Evolutionary conservation across 2,797 vertebrate species (phyloP).

Genomic region (Danio choprae): DNA sequence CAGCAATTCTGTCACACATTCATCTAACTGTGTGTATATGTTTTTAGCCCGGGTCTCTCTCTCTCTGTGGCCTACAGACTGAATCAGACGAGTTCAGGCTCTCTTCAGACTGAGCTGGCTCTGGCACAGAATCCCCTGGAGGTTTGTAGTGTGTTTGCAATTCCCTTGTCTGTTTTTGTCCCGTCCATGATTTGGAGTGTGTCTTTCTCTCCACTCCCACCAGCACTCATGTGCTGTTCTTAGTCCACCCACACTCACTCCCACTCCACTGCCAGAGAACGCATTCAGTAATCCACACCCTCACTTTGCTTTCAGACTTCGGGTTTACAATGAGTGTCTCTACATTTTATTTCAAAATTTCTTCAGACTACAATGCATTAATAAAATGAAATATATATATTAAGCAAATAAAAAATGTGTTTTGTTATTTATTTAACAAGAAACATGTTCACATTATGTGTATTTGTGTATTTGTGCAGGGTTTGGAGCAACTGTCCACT

Average conservation of each 20-base stretch:
- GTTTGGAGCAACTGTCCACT: conserved; percentile 65
- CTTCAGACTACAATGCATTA: neutral
- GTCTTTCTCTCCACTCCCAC: conserved; percentile 43
- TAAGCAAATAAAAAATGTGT: neutral
- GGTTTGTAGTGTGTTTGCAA: conserved; percentile 55
- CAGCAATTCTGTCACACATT: neutral
- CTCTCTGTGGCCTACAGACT: conserved; percentile 76
- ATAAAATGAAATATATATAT: neutral
- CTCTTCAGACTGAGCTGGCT: conserved; percentile 84
- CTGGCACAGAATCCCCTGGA: conserved; percentile 85
- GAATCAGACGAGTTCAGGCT: conserved; percentile 77
- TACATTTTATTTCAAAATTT: neutral
- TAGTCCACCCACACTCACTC: conserved; percentile 19
- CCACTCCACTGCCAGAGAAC: conserved; percentile 3
- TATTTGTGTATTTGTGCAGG: conserved; percentile 50
- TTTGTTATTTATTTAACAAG: neutral
- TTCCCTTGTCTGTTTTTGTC: conserved; percentile 5
- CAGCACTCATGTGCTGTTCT: conserved; percentile 23
- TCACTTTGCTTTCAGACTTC: conserved; percentile 20
- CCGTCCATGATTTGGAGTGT: conserved; percentile 16
- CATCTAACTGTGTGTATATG: conserved; percentile 23
- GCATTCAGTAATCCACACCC: conserved; percentile 27
- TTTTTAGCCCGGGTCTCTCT: conserved; percentile 66
- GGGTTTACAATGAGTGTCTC: neutral
- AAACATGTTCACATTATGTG: too few relatives aligned